Conservation (phyloP, 1,140 invertebrate genomes). For the Vanessa tameamea region DNA sequence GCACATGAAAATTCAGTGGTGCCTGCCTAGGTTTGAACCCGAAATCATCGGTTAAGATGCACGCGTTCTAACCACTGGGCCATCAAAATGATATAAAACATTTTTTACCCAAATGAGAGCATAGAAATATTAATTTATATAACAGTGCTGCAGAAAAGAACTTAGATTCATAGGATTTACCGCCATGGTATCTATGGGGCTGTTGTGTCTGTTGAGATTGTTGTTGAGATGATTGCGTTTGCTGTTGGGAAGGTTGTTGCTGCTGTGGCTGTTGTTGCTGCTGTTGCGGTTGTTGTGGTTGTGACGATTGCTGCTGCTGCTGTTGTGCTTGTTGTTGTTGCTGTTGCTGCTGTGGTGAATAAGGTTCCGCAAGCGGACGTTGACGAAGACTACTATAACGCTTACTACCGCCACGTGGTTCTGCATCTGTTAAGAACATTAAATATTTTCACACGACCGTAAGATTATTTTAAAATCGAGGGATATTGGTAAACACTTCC, state of each 20-base stretch:
- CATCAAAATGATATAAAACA: too few species aligned
- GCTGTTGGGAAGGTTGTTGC: conserved; percentile 29
- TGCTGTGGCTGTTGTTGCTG: conserved; percentile 39
- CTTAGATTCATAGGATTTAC: conserved; percentile 24
- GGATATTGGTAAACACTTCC: too few species aligned
- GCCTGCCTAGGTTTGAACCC: too few species aligned
- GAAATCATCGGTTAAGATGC: too few species aligned
- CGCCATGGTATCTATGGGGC: conserved; percentile 56
- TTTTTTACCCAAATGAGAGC: too few species aligned
- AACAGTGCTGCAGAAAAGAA: neutral
- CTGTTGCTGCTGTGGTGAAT: conserved; percentile 61
- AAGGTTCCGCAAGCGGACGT: conserved; percentile 69
- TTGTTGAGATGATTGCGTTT: conserved; percentile 37
- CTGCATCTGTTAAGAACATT: conserved; percentile 28
- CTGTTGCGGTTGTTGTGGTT: conserved; percentile 36
- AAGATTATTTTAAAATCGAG: too few species aligned
- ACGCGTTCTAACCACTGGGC: too few species aligned
- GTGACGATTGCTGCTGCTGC: conserved; percentile 38
- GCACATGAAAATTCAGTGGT: too few species aligned
- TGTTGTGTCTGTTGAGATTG: neutral
- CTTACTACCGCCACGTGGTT: conserved; percentile 77
- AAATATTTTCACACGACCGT: neutral
- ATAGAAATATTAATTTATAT: too few species aligned
- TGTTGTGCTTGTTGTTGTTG: conserved; percentile 39
- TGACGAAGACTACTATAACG: conserved; percentile 81